Evolutionary conservation across 1,140 invertebrate species (phyloP).

Genomic region (Zaprionus ghesquierei): DNA sequence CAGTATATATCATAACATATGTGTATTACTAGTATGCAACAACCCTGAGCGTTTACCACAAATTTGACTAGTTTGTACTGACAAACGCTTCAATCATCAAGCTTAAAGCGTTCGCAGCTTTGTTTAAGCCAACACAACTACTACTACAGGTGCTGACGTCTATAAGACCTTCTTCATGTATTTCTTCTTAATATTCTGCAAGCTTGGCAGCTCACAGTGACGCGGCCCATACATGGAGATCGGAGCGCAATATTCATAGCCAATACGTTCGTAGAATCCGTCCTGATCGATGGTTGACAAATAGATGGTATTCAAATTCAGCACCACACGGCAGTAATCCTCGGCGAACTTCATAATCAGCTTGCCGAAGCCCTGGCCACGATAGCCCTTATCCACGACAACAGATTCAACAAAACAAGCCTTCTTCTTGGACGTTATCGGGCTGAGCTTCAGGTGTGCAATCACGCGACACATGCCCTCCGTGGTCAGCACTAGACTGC

Average conservation of each 20-base stretch:
- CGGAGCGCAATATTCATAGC: slow-evolving; percentile 87
- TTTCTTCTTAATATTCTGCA: slow-evolving; percentile 81
- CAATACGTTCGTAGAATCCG: slow-evolving; percentile 89
- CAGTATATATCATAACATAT: slow-evolving; percentile 46
- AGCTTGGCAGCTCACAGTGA: slow-evolving; percentile 78
- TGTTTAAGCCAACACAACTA: slow-evolving; percentile 41
- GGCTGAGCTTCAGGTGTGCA: slow-evolving; percentile 89
- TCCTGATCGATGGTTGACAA: slow-evolving; percentile 90
- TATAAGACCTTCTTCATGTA: slow-evolving; percentile 83
- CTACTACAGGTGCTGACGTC: slow-evolving; percentile 71
- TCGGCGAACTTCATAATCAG: slow-evolving; percentile 88
- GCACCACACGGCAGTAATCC: slow-evolving; percentile 86
- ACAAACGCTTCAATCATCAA: slow-evolving; percentile 11
- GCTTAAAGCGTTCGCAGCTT: slow-evolving; percentile 17
- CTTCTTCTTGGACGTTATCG: slow-evolving; percentile 86
- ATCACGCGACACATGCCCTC: slow-evolving; percentile 84
- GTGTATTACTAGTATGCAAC: neutral
- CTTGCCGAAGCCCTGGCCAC: slow-evolving; percentile 89
- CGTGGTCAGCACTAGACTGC: slow-evolving; percentile 87
- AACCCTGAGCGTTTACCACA: slow-evolving; percentile 41
- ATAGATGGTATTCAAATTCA: slow-evolving; percentile 87
- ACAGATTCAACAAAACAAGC: slow-evolving; percentile 91
- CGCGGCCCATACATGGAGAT: slow-evolving; percentile 86
- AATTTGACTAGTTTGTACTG: slow-evolving; percentile 65
- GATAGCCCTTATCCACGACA: slow-evolving; percentile 86